A percentile compares a stretch with the other conserved stretches of the same genome.
These are phyloP conservation scores for Leptobrachium leishanense DNA, from an alignment of 2,113 vertebrate species.

Conservation along the genomic window DNA sequence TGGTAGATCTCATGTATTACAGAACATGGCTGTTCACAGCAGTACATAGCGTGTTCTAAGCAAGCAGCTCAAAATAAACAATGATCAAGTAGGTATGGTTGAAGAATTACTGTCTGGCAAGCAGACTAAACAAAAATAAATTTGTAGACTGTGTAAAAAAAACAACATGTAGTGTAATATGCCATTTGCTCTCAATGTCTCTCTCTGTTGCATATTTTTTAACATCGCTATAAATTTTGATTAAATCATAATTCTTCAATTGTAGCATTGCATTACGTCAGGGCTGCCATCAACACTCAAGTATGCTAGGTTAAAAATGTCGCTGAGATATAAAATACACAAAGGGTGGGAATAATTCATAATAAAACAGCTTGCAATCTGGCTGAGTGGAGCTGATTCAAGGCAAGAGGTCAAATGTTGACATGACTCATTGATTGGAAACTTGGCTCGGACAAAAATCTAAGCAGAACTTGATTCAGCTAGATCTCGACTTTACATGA, in stretches of 20 bases:
- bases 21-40: no score
- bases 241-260: neutral
- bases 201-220: neutral
- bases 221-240: neutral
- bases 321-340: neutral
- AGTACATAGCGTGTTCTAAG: no score
- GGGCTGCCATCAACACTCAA: neutral
- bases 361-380: neutral
- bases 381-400: neutral
- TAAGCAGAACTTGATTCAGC: conserved; percentile 1
- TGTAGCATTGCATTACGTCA: neutral
- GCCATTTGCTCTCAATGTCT: no score
- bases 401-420: conserved; percentile 1
- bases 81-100: no score
- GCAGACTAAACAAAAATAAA: no score
- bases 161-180: no score
- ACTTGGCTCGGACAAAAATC: conserved; percentile 20
- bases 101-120: no score
- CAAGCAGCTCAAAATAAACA: no score
- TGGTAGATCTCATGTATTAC: no score
- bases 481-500: neutral
- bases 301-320: neutral
- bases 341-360: neutral
- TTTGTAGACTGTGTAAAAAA: no score
- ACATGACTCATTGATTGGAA: conserved; percentile 32